Percentiles rank a stretch among this genome's conserved stretches.
Evolutionary conservation across 2,888 invertebrate species (phyloP).

Genomic region (Drosophila neotestacea): DNA sequence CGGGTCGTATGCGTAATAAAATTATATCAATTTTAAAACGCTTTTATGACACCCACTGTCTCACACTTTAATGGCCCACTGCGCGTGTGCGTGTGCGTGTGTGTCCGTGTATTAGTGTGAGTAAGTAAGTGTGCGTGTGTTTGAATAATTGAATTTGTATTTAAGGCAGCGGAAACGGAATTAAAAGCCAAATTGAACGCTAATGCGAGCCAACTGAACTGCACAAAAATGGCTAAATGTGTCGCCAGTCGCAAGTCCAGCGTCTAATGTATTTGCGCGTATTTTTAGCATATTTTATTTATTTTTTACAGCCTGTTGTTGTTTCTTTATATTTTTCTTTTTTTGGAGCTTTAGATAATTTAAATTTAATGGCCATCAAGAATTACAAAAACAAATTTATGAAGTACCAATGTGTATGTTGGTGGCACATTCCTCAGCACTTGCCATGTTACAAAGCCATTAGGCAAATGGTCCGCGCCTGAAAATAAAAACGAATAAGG

Average conservation of each 20-base stretch:
- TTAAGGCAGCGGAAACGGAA: constrained; percentile 72
- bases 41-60: constrained; percentile 54
- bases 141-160: constrained; percentile 73
- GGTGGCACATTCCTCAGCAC: constrained; percentile 23
- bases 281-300: constrained; percentile 39
- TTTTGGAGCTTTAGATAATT: constrained; percentile 56
- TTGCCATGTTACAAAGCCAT: constrained; percentile 41
- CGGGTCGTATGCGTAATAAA: constrained; percentile 70
- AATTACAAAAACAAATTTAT: constrained; percentile 77
- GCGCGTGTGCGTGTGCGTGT: constrained; percentile 12
- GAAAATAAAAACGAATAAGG: no score
- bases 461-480: constrained; percentile 50
- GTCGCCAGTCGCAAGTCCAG: constrained; percentile 46
- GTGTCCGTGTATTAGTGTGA: constrained; percentile 28
- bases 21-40: constrained; percentile 71
- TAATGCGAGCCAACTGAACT: constrained; percentile 40
- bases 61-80: constrained; percentile 49
- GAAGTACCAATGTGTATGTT: constrained; percentile 33
- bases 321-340: no score
- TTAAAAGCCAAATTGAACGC: constrained; percentile 80
- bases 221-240: constrained; percentile 60
- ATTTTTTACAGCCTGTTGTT: constrained; percentile 18
- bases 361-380: constrained; percentile 80
- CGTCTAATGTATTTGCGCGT: constrained; percentile 43
- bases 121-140: constrained; percentile 34